phyloP scores from a whole-genome alignment of 2,888 invertebrate species.

The Pseudolycoriella hygida region DNA sequence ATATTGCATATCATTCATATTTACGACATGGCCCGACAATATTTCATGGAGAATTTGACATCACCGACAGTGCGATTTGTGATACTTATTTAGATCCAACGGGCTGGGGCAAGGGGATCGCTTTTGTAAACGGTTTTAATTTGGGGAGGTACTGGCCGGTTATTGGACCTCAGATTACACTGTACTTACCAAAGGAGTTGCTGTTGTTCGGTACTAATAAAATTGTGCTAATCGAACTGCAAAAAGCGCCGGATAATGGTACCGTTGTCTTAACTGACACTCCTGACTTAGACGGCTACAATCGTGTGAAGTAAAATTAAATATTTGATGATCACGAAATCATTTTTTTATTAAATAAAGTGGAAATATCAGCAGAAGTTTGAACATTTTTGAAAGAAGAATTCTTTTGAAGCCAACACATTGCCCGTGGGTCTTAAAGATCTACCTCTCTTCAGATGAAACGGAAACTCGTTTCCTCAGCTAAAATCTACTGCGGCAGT shows the following conservation, averaged over 20 bases:
- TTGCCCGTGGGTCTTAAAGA: no score
- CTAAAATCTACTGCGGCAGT: no score
- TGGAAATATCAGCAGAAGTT: no score
- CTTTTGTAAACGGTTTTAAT: conserved; percentile 71
- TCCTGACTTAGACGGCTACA: conserved; percentile 22
- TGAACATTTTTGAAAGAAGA: no score
- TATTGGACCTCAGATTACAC: conserved; percentile 63
- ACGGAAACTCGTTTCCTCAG: no score
- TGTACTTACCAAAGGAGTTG: conserved; percentile 66
- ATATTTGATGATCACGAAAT: no score
- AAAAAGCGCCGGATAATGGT: conserved; percentile 24
- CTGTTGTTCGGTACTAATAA: conserved; percentile 37
- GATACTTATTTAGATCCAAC: conserved; percentile 65
- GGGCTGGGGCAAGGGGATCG: conserved; percentile 76
- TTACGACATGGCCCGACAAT: conserved; percentile 34
- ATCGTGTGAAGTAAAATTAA: no score
- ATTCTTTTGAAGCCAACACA: no score
- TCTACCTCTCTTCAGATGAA: no score
- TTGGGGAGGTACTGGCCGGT: conserved; percentile 71
- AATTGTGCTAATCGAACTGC: conserved; percentile 39
- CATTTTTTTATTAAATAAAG: no score
- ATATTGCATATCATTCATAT: conserved; percentile 8
- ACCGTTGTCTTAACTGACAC: conserved; percentile 24
- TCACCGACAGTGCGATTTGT: conserved; percentile 30
- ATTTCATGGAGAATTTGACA: conserved; percentile 28